A percentile compares a stretch with the other conserved stretches of the same genome.
phyloP scores from a whole-genome alignment of 2,113 vertebrate species.

The Tenrec ecaudatus region DNA sequence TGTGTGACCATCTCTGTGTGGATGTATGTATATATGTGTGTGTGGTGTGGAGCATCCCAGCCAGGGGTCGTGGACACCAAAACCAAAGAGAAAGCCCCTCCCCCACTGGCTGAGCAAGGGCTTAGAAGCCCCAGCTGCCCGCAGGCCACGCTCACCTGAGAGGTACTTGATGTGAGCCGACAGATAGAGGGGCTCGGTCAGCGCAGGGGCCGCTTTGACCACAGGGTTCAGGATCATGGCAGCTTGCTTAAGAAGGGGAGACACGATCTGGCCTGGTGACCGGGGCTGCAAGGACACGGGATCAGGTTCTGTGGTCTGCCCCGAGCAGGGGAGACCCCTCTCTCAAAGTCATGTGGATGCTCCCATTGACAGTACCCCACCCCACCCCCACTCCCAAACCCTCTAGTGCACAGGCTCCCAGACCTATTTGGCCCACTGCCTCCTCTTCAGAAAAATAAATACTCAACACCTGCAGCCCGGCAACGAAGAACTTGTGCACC shows the following conservation, averaged over 20 bases:
- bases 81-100: background rate
- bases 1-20: too few species aligned
- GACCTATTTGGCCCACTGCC: background rate
- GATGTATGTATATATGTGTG: too few species aligned
- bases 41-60: accelerated
- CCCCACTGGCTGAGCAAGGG: background rate
- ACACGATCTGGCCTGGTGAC: conserved; percentile 82
- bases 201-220: conserved; percentile 83
- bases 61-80: background rate
- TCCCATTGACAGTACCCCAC: too few species aligned
- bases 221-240: conserved; percentile 84
- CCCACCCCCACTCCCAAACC: too few species aligned
- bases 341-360: too few species aligned
- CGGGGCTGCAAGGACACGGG: conserved; percentile 67
- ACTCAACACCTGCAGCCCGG: too few species aligned
- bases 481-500: too few species aligned
- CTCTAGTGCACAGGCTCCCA: accelerated
- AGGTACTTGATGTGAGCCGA: conserved; percentile 87
- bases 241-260: conserved; percentile 86
- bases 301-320: background rate
- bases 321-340: background rate
- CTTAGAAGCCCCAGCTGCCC: background rate
- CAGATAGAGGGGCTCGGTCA: conserved; percentile 83
- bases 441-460: too few species aligned
- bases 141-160: conserved; percentile 81